Conservation (phyloP, 2,113 vertebrate genomes). For the Zosterops hypoxanthus region DNA sequence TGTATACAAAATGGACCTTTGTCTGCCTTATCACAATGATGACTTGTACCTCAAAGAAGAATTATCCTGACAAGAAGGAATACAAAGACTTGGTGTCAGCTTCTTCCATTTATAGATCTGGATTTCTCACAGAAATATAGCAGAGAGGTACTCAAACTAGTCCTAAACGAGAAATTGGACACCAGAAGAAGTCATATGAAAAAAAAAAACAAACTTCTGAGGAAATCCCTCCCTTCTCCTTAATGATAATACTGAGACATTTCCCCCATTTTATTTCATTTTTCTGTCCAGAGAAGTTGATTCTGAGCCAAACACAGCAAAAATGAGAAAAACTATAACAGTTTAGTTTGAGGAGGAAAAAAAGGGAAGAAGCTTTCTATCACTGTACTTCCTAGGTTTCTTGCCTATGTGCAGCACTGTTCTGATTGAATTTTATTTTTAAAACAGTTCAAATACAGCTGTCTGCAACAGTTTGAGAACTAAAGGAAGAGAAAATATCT, state of each 20-base stretch:
- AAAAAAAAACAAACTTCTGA: not conserved
- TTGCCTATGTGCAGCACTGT: not conserved
- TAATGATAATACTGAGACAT: not conserved
- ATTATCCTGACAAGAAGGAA: not conserved
- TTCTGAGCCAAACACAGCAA: not conserved
- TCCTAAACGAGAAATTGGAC: not conserved
- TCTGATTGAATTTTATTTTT: not conserved
- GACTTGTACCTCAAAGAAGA: not conserved
- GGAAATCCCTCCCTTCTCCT: not conserved
- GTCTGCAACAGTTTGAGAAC: not conserved
- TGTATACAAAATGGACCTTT: not conserved
- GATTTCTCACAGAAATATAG: not conserved
- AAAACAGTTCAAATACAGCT: not conserved
- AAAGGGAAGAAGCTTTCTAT: not conserved
- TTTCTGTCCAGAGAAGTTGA: not conserved
- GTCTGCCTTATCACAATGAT: not conserved
- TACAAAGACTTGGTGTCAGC: not conserved
- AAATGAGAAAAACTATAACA: not conserved
- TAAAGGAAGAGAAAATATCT: not conserved
- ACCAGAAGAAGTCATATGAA: not conserved
- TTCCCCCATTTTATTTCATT: not conserved
- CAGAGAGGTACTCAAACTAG: not conserved
- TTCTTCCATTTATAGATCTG: not conserved
- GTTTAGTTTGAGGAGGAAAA: not conserved
- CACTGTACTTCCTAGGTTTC: not conserved